phyloP scores from a whole-genome alignment of 2,113 vertebrate genomes.

The Hiodon alosoides region DNA sequence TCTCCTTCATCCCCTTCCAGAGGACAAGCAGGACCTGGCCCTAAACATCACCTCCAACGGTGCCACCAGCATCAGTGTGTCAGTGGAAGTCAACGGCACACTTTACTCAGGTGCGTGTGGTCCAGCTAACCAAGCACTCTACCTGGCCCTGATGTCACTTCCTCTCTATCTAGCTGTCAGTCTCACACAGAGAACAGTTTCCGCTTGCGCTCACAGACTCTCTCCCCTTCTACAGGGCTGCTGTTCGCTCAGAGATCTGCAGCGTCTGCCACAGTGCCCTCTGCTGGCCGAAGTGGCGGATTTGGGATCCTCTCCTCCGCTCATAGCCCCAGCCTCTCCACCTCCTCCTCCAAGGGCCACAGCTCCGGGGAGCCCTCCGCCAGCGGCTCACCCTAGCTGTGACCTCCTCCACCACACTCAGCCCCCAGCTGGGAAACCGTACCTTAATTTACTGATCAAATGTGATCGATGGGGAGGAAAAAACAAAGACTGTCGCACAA shows the following conservation, averaged over 20 bases:
- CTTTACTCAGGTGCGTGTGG: conserved; percentile 58
- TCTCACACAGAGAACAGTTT: background rate
- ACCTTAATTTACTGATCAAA: conserved; percentile 14
- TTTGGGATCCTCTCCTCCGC: conserved; percentile 21
- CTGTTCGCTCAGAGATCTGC: conserved; percentile 64
- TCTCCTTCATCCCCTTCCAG: conserved; percentile 37
- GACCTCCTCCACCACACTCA: background rate
- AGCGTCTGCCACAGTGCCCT: conserved; percentile 45
- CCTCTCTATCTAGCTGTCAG: background rate
- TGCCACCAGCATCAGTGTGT: conserved; percentile 65
- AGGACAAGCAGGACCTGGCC: conserved; percentile 65
- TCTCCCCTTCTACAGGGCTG: conserved; percentile 47
- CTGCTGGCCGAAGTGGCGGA: conserved; percentile 50
- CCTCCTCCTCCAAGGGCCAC: conserved; percentile 62
- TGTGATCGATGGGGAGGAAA: conserved; percentile 8
- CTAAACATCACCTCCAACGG: conserved; percentile 64
- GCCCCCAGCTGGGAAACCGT: conserved; percentile 4
- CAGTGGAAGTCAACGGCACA: conserved; percentile 67
- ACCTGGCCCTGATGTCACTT: background rate
- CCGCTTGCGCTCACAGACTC: background rate
- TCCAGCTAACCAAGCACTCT: background rate
- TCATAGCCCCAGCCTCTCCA: conserved; percentile 53
- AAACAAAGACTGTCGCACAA: conserved; percentile 29
- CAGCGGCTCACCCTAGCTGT: conserved; percentile 37
- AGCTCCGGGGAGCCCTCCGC: conserved; percentile 43